A percentile compares a stretch with the other conserved stretches of the same genome.
Evolutionary conservation across 2,888 invertebrate species (phyloP).

Genomic region (Clistopyga incitator): DNA sequence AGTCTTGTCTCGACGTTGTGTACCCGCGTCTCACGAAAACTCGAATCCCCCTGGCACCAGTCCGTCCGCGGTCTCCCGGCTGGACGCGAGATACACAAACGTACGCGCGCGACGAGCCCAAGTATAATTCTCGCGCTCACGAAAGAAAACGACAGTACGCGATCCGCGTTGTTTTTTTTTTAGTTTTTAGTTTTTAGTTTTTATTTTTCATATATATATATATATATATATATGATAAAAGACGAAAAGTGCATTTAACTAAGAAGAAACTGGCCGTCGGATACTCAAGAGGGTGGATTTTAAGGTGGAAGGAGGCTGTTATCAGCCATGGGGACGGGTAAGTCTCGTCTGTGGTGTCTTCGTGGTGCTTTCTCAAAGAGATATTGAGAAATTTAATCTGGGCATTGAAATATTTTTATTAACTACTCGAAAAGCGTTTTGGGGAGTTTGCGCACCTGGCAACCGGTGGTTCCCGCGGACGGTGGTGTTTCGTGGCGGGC

Average conservation of each 20-base stretch:
- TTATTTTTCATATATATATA: constrained; percentile 49
- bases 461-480: constrained; percentile 34
- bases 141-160: constrained; percentile 7
- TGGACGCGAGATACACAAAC: constrained; percentile 76
- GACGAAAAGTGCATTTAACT: constrained; percentile 40
- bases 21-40: constrained; percentile 79
- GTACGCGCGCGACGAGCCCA: constrained; percentile 39
- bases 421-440: constrained; percentile 11
- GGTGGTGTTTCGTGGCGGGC: constrained; percentile 22
- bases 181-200: constrained; percentile 48
- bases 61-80: constrained; percentile 83
- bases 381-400: background rate
- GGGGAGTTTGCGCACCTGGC: constrained; percentile 37
- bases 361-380: background rate
- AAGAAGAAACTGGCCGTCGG: constrained; percentile 73
- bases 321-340: constrained; percentile 82
- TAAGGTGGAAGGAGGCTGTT: constrained; percentile 78
- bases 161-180: constrained; percentile 60
- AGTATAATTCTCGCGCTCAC: constrained; percentile 35
- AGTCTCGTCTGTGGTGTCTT: constrained; percentile 69
- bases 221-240: constrained; percentile 29
- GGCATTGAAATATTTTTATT: background rate
- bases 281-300: constrained; percentile 73
- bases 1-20: constrained; percentile 75
- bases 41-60: constrained; percentile 78